Conservation (phyloP, 2,113 vertebrate species). For the Cromileptes altivelis region DNA sequence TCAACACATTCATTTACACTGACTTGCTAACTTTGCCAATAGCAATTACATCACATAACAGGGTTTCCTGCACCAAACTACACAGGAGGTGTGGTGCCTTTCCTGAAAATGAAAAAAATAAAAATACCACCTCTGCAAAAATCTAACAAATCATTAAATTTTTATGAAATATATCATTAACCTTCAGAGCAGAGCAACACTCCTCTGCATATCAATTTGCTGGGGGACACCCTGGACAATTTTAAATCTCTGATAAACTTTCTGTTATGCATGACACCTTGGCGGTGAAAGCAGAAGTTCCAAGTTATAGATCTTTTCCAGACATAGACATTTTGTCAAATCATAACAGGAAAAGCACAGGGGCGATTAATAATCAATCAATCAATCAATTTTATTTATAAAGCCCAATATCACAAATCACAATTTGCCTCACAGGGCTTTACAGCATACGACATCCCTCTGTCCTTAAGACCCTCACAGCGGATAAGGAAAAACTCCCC, state of each 20-base stretch:
- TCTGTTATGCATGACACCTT: background rate
- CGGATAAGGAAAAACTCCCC: no score
- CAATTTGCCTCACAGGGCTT: no score
- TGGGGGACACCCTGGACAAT: background rate
- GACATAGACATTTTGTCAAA: background rate
- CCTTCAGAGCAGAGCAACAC: background rate
- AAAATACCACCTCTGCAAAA: background rate
- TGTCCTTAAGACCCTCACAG: no score
- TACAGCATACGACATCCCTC: no score
- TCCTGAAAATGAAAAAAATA: background rate
- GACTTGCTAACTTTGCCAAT: background rate
- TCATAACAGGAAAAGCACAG: background rate
- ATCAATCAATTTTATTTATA: no score
- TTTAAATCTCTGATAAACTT: background rate
- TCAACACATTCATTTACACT: background rate
- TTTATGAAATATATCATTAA: constrained; percentile 13
- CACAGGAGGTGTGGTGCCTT: background rate
- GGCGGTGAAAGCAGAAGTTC: background rate
- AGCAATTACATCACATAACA: background rate
- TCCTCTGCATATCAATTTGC: background rate
- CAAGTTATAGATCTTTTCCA: background rate
- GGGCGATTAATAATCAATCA: background rate
- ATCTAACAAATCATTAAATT: constrained; percentile 3
- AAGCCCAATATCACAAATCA: no score
- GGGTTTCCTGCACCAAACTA: background rate